A percentile compares a stretch with the other conserved stretches of the same genome.
These are phyloP conservation scores for Trematomus bernacchii DNA, from an alignment of 2,797 vertebrate genomes.

Conservation along the genomic window DNA sequence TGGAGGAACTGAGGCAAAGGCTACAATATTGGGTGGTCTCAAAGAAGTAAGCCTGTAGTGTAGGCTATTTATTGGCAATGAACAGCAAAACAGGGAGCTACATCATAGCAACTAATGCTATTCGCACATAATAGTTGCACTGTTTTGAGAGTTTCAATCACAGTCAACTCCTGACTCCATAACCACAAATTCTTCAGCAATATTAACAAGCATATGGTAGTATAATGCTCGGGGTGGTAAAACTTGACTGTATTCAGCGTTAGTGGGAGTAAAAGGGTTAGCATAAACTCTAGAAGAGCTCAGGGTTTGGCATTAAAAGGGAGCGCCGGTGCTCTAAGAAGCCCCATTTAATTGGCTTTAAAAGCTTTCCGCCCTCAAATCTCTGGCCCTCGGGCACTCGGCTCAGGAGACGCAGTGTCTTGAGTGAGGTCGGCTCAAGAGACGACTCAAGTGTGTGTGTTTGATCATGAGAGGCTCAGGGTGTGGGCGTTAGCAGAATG, in stretches of 20 bases:
- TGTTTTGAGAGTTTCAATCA: conserved; percentile 41
- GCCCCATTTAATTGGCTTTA: conserved; percentile 90
- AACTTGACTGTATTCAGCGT: conserved; percentile 66
- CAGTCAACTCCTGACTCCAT: conserved; percentile 38
- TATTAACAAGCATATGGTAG: conserved; percentile 63
- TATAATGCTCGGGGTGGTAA: conserved; percentile 54
- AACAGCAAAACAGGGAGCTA: neutral
- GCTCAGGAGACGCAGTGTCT: conserved; percentile 81
- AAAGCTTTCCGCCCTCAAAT: conserved; percentile 88
- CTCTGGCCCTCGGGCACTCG: conserved; percentile 83
- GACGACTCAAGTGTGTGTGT: conserved; percentile 75
- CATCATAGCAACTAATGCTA: conserved; percentile 19
- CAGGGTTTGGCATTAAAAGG: conserved; percentile 83
- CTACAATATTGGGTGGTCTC: conserved; percentile 17
- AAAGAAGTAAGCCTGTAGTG: conserved; percentile 11
- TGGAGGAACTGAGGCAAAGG: conserved; percentile 29
- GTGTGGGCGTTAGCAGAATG: conserved; percentile 14
- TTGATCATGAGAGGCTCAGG: conserved; percentile 75
- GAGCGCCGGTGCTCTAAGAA: conserved; percentile 84
- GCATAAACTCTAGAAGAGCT: conserved; percentile 69
- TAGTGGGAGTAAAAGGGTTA: conserved; percentile 76
- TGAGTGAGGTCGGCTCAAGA: conserved; percentile 82
- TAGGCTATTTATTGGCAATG: conserved; percentile 21
- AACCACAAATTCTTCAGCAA: conserved; percentile 42
- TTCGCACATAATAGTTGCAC: conserved; percentile 13